Percentiles rank a stretch among this genome's conserved stretches.
These are phyloP conservation scores for Eira barbara DNA, from an alignment of 2,113 vertebrate species.

Conservation along the genomic window DNA sequence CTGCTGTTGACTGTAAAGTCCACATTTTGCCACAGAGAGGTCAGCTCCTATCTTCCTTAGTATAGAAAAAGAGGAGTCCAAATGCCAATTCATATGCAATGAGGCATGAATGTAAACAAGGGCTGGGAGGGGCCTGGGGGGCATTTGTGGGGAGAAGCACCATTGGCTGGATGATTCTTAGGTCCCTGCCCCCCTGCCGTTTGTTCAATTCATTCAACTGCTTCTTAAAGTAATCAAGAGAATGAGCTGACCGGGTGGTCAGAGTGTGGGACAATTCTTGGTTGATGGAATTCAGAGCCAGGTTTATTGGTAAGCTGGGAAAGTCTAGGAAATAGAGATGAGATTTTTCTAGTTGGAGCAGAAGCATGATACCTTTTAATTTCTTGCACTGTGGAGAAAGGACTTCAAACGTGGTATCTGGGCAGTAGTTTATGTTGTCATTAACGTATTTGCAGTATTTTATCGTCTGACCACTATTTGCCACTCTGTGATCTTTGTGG, in stretches of 20 bases:
- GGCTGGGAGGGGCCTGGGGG: background rate
- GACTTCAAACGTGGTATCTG: slow-evolving; percentile 20
- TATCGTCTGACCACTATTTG: slow-evolving; percentile 19
- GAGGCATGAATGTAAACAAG: slow-evolving; percentile 58
- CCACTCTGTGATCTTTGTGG: background rate
- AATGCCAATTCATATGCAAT: slow-evolving; percentile 73
- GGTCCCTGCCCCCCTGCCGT: slow-evolving; percentile 60
- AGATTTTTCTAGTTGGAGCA: background rate
- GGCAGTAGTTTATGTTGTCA: slow-evolving; percentile 26
- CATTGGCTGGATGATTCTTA: slow-evolving; percentile 50
- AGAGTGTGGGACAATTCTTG: slow-evolving; percentile 29
- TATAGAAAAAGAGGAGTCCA: slow-evolving; percentile 63
- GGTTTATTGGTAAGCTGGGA: slow-evolving; percentile 61
- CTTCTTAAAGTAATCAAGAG: slow-evolving; percentile 50
- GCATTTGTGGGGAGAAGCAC: slow-evolving; percentile 43
- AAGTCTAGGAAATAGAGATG: slow-evolving; percentile 57
- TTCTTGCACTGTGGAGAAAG: slow-evolving; percentile 57
- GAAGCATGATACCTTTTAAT: slow-evolving; percentile 25
- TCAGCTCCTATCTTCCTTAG: background rate
- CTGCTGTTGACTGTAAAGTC: background rate
- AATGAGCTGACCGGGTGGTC: slow-evolving; percentile 58
- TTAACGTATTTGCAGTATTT: slow-evolving; percentile 22
- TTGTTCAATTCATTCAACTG: slow-evolving; percentile 59
- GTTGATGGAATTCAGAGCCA: slow-evolving; percentile 69
- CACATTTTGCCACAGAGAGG: background rate